phyloP scores from a whole-genome alignment of 23 tunicate species.

The Halocynthia aurantium region DNA sequence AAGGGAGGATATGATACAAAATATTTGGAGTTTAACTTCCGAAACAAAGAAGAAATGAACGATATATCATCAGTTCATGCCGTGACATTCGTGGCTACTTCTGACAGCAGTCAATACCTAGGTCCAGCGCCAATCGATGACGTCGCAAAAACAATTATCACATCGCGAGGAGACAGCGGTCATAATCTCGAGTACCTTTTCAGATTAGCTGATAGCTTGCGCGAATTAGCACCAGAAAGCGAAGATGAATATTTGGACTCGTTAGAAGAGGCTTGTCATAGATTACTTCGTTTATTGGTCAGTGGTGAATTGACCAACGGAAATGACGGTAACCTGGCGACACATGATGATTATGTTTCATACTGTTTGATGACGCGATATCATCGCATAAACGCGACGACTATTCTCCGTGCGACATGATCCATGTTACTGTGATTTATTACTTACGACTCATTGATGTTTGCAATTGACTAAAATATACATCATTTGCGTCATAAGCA shows the following conservation, averaged over 20 bases:
- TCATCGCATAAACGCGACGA: neutral
- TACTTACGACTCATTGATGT: too few relatives aligned
- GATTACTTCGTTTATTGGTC: conserved; percentile 4
- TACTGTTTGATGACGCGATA: conserved; percentile 18
- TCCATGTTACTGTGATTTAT: too few relatives aligned
- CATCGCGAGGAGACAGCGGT: conserved; percentile 56
- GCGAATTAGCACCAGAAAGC: conserved; percentile 28
- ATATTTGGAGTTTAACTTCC: conserved; percentile 16
- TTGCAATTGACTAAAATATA: too few relatives aligned
- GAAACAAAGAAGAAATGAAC: neutral
- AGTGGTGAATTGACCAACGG: neutral
- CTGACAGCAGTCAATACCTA: conserved; percentile 34
- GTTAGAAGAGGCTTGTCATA: conserved; percentile 48
- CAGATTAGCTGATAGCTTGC: conserved; percentile 35
- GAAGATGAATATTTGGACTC: conserved; percentile 27
- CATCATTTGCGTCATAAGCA: too few relatives aligned
- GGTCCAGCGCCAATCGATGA: conserved; percentile 25
- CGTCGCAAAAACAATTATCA: conserved; percentile 39
- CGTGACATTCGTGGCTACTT: conserved; percentile 36
- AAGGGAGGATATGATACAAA: conserved; percentile 44
- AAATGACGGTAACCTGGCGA: neutral
- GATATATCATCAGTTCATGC: neutral
- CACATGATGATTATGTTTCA: conserved; percentile 27
- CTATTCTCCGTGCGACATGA: too few relatives aligned
- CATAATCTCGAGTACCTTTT: conserved; percentile 53